A percentile compares a stretch with the other conserved stretches of the same genome.
phyloP scores from a whole-genome alignment of 2,888 invertebrate species.

The Drosophila barbarae region DNA sequence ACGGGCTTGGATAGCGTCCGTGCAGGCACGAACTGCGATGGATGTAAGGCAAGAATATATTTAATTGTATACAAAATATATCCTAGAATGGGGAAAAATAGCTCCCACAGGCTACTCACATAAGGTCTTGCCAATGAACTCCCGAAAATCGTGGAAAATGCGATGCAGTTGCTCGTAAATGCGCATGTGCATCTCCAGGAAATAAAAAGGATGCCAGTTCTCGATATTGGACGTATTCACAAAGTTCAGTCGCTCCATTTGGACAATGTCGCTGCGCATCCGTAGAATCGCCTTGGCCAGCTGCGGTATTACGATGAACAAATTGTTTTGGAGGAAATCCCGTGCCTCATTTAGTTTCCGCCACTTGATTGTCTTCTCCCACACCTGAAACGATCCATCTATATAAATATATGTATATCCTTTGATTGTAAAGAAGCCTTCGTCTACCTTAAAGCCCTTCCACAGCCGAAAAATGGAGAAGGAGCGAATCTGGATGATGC shows the following conservation, averaged over 20 bases:
- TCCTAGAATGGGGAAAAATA: no score
- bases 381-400: slow-evolving; percentile 68
- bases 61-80: neutral
- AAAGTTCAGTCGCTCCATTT: slow-evolving; percentile 84
- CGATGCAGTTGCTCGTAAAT: slow-evolving; percentile 74
- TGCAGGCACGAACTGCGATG: slow-evolving; percentile 83
- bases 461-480: slow-evolving; percentile 86
- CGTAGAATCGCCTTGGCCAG: slow-evolving; percentile 86
- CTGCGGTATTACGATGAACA: slow-evolving; percentile 87
- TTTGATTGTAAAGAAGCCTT: accelerated
- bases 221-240: slow-evolving; percentile 82
- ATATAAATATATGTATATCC: no score
- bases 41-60: no score
- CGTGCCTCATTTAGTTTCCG: slow-evolving; percentile 84
- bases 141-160: slow-evolving; percentile 80
- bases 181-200: slow-evolving; percentile 84
- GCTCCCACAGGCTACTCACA: slow-evolving; percentile 75
- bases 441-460: slow-evolving; percentile 87
- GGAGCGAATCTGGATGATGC: slow-evolving; percentile 87
- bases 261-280: slow-evolving; percentile 85
- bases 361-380: slow-evolving; percentile 87
- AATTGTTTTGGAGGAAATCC: slow-evolving; percentile 83
- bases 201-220: slow-evolving; percentile 84
- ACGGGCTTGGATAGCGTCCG: slow-evolving; percentile 86
- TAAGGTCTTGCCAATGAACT: slow-evolving; percentile 82